phyloP scores from a whole-genome alignment of 2,113 vertebrate genomes.

The Nycticorax nycticorax region DNA sequence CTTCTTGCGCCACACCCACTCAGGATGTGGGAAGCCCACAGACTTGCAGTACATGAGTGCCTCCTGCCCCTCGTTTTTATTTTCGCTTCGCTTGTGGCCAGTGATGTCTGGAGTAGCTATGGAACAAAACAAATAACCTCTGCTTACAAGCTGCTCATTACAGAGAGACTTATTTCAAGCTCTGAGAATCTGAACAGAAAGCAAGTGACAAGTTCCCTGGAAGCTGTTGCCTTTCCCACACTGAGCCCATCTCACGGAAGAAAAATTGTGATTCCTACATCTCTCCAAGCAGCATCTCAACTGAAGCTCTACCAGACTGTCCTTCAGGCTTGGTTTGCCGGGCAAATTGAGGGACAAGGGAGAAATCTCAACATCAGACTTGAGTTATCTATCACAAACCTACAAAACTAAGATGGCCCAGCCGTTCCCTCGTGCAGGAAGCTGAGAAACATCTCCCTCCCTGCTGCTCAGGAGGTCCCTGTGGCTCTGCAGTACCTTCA shows the following conservation, averaged over 20 bases:
- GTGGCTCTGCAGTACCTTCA: not conserved
- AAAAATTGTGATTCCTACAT: fast-evolving
- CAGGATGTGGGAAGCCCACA: slow-evolving; percentile 92
- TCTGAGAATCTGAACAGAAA: not conserved
- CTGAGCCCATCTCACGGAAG: not conserved
- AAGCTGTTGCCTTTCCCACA: not conserved
- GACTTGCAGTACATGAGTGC: slow-evolving; percentile 94
- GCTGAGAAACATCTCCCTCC: not conserved
- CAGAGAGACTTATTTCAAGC: not conserved
- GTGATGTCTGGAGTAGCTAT: slow-evolving; percentile 89
- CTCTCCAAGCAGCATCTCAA: not conserved
- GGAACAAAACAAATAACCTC: not conserved
- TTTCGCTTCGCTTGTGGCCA: slow-evolving; percentile 95
- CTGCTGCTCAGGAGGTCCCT: not conserved
- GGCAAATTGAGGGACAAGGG: not conserved
- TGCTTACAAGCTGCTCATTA: not conserved
- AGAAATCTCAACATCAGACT: not conserved
- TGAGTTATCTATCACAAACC: not conserved
- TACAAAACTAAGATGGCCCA: too few species aligned
- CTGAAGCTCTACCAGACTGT: not conserved
- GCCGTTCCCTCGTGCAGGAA: fast-evolving
- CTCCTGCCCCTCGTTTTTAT: slow-evolving; percentile 94
- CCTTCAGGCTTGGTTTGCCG: not conserved
- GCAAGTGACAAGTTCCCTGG: not conserved
- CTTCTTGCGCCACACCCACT: slow-evolving; percentile 91